Evolutionary conservation across 64 coral and sea anemone species (phyloP).

Genomic region (Cladopsammia gracilis): DNA sequence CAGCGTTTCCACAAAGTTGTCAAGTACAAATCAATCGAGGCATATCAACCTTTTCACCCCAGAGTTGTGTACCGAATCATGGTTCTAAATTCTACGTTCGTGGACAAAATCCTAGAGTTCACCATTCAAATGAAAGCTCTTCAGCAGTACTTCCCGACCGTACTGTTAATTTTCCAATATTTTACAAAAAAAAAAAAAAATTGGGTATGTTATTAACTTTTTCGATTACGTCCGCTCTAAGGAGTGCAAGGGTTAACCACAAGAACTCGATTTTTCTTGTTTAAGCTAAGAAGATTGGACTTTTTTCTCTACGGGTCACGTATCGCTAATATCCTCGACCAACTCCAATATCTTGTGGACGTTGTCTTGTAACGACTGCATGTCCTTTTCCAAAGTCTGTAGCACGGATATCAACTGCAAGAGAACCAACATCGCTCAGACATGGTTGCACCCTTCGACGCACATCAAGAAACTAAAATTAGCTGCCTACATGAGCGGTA

Average conservation of each 20-base stretch:
- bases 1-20: no score
- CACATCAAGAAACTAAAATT: not conserved
- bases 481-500: not conserved
- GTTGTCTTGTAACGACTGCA: constrained; percentile 87
- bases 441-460: not conserved
- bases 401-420: constrained; percentile 75
- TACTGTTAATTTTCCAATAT: no score
- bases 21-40: no score
- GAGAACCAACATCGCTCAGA: not conserved
- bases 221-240: no score
- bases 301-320: not conserved
- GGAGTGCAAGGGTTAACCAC: not conserved
- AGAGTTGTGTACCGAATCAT: no score
- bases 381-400: constrained; percentile 79
- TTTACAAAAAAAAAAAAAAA: no score
- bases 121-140: no score
- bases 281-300: constrained; percentile 7
- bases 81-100: no score
- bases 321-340: constrained; percentile 82
- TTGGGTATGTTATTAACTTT: no score
- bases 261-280: not conserved
- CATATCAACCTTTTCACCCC: no score
- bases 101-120: no score
- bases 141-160: no score
- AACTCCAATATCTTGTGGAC: constrained; percentile 88